Evolutionary conservation across 1,140 invertebrate genomes (phyloP), one percentile per base, ranked within the genome.

Genomic region (Brachionus asplanchnoidis): DNA sequence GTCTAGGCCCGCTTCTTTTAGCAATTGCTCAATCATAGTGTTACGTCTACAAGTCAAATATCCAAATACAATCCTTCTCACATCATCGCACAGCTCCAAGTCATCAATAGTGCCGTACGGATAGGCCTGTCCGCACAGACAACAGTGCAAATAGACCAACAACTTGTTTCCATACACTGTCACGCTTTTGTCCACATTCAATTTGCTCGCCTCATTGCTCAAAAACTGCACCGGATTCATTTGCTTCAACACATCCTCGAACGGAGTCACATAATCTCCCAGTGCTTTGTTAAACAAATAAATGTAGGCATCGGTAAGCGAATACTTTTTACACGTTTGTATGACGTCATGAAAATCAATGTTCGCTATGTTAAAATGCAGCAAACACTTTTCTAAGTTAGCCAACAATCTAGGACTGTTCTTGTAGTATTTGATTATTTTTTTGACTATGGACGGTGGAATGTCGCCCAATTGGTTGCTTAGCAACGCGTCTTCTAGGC

Each of bases 41-140:
- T 77, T 66, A 14, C 8, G 14, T 46, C 20, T 23, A 50, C 26
- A 23, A 80, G 60, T 66, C 26, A 50, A 32, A 26, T 42, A 53
- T n/a, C 26, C 26, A 9, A 60, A 66, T 17, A 56, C 50, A 44
- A 14, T 68, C 14, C 70, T 20, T 77, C 82, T 8, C n/a, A 70
- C 36, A 95, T 93, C 50, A 91, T 91, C 46, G 92, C 91, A 32
- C 92, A 91, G 83, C 83, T 92, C 90, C 86, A 94, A 92, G 8
- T 90, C 89, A 2, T 94, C 93, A 86, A 98, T 93, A 87, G 95
- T 92, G 12, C 96, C 95, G 53, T 92, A 92, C 2, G 95, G 96
- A 91, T 96, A 98, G 2, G 94, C 94, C 84, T 95, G 91, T 1
- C 97, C 97, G 23, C 94, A 94, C 86, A 99, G 91, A 88, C 96